These are phyloP conservation scores for Apis laboriosa DNA, from an alignment of 1,140 invertebrate genomes.

Conservation along the genomic window DNA sequence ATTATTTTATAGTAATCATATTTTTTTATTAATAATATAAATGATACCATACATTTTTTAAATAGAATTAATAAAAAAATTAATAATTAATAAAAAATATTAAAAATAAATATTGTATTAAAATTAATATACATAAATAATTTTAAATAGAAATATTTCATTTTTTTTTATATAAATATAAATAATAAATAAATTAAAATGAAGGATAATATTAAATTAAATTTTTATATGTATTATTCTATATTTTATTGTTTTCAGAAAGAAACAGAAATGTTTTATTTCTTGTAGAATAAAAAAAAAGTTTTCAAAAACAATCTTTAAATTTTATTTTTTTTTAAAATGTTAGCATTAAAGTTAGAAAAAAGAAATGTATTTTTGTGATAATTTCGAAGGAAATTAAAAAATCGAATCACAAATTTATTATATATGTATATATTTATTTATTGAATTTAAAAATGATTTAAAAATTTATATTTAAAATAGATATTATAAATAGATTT, in stretches of 20 bases:
- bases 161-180: not conserved
- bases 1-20: too few relatives aligned
- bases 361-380: not conserved
- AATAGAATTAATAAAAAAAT: too few relatives aligned
- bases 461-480: too few relatives aligned
- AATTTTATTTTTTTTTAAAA: not conserved
- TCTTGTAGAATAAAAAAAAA: not conserved
- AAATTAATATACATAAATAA: not conserved
- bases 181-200: not conserved
- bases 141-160: not conserved
- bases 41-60: too few relatives aligned
- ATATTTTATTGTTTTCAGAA: not conserved
- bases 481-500: too few relatives aligned
- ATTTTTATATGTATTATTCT: too few relatives aligned
- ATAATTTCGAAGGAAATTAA: not conserved
- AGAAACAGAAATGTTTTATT: not conserved
- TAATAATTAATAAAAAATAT: too few relatives aligned
- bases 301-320: not conserved
- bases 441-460: too few relatives aligned
- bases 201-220: not conserved
- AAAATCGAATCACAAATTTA: not conserved
- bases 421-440: too few relatives aligned
- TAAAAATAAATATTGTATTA: not conserved
- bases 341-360: not conserved
- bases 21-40: too few relatives aligned